These are phyloP conservation scores for Pelodytes ibericus DNA, from an alignment of 2,797 vertebrate species.

Conservation along the genomic window DNA sequence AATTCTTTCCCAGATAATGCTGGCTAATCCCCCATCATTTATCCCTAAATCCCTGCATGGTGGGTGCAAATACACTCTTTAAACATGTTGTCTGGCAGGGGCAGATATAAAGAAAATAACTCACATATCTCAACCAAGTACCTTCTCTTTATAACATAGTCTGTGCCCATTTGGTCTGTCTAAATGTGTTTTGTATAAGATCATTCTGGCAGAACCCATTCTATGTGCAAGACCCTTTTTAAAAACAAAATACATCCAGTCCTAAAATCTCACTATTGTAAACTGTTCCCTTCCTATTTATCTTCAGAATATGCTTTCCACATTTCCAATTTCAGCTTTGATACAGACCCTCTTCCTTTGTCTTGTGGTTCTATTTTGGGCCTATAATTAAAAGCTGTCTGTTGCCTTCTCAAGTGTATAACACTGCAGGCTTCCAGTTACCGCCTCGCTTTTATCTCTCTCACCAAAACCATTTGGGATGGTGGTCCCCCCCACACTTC, in stretches of 20 bases:
- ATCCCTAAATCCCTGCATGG: conserved; percentile 10
- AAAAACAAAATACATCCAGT: too few species aligned
- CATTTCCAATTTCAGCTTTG: conserved; percentile 27
- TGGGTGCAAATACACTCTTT: neutral
- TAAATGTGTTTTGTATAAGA: too few species aligned
- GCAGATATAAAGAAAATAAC: neutral
- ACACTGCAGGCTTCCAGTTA: conserved; percentile 3
- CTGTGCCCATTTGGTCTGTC: too few species aligned
- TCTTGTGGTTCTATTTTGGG: conserved; percentile 43
- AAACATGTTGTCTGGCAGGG: neutral
- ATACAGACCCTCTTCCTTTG: conserved; percentile 34
- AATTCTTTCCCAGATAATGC: conserved; percentile 8
- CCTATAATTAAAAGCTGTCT: conserved; percentile 40
- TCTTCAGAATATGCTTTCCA: conserved; percentile 36
- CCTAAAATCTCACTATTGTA: too few species aligned
- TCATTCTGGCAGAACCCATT: too few species aligned
- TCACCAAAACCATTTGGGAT: conserved; percentile 12
- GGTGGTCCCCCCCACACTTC: conserved; percentile 19
- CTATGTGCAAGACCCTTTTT: too few species aligned
- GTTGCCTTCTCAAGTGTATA: conserved; percentile 23
- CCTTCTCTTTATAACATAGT: too few species aligned
- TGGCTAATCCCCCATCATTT: conserved; percentile 22
- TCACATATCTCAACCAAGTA: too few species aligned
- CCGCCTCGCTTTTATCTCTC: neutral
- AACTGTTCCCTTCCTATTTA: neutral